Evolutionary conservation across 1,140 invertebrate species (phyloP), one percentile per base, ranked within the genome.

Genomic region (Magallana ariakensis): DNA sequence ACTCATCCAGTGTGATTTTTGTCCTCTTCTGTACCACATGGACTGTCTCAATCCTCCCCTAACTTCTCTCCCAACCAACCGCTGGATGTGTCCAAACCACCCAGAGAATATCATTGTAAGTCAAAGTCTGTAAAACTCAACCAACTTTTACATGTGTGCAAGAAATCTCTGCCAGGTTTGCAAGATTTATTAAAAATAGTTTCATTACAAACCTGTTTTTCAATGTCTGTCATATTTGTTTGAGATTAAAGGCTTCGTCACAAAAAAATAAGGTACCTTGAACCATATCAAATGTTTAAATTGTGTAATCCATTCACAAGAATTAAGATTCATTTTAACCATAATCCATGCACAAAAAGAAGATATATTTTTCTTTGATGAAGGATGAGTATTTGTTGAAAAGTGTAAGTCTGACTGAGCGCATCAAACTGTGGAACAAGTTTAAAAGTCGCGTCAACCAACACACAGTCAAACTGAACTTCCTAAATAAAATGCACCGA

Each of bases 61-160:
- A 22, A 97, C 98, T 0, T 96, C 96, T 8, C 95, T 98, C 87
- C 98, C 98, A 1, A 96, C 96, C 26, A 97, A 97, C 6, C 87
- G 93, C 33, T 99, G 98, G 98, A 99, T 99, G 98, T 99, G 98
- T 95, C 98, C 98, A 0, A 98, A 98, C 95, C 98, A 99, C 95
- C 96, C 97, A 1, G 97, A 99, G 95, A 97, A 98, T 92, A 96
- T 97, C 91, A 96, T 98, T 88, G 97, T 97, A 95, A 96, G 95
- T 96, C 5, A 0, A 3, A 82, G 33, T 46, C 33, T 46, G n/a
- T n/a, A 46, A 46, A 46, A 46, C 33, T 46, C 2, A 46, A 46
- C 5, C 33, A 46, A 46, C 33, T 46, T 46, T 46, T 2, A 4
- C 5, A 46, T 46, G 33, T 46, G 33, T 46, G 33, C 33, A 46